phyloP scores from a whole-genome alignment of 64 coral and sea anemone species.

The Montipora efflorescens region DNA sequence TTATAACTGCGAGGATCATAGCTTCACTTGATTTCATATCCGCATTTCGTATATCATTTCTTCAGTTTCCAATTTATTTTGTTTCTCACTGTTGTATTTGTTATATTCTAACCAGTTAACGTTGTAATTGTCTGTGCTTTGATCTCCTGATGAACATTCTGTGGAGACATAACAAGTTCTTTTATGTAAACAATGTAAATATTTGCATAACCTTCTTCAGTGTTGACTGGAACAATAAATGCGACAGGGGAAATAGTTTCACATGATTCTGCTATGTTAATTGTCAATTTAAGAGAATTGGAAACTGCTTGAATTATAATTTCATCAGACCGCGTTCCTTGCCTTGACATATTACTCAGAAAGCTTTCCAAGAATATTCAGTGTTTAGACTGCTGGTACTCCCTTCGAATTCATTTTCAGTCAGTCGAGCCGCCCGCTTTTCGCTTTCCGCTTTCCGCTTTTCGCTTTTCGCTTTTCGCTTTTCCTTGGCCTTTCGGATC shows the following conservation, averaged over 20 bases:
- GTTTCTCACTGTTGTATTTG: no score
- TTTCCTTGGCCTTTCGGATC: no score
- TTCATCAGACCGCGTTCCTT: conserved; percentile 54
- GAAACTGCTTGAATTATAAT: conserved; percentile 73
- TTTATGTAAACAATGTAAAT: conserved; percentile 18
- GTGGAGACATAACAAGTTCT: conserved; percentile 35
- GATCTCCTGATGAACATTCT: not conserved
- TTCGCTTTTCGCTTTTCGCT: no score
- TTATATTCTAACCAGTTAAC: no score
- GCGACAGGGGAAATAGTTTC: conserved; percentile 13
- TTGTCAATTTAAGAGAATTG: conserved; percentile 54
- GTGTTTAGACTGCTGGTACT: not conserved
- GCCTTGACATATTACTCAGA: conserved; percentile 40
- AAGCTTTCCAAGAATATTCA: conserved; percentile 37
- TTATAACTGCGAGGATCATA: no score
- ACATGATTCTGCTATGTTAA: conserved; percentile 48
- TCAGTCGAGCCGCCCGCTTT: no score
- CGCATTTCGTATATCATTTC: no score
- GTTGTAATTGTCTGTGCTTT: conserved; percentile 48
- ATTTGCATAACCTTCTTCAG: not conserved
- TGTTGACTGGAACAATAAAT: conserved; percentile 7
- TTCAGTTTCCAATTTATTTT: no score
- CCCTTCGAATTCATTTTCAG: no score
- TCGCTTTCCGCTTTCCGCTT: no score
- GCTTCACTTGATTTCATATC: no score